Evolutionary conservation across 2,888 invertebrate species (phyloP), one percentile per base, ranked within the genome.

Genomic region (Opisthograptis luteolata): DNA sequence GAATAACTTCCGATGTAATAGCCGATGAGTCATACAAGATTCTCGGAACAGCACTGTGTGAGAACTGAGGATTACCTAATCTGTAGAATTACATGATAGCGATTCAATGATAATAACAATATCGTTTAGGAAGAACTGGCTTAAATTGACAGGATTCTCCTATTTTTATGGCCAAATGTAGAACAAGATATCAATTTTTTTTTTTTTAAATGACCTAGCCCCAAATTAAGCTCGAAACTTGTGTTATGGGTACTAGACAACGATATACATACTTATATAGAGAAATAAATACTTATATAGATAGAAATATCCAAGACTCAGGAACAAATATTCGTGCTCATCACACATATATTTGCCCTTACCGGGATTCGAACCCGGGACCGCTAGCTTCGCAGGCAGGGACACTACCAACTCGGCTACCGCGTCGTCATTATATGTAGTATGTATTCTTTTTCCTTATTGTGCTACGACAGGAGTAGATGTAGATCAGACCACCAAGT

Each of bases 1-100:
- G 67, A 70, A 67, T 76, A 70, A 77, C 76, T 80, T 80, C 77
- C 61, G 61, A 59, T 58, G 58, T 67, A 60, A 63, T 62, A 59
- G 48, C 27, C 56, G 62, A 70, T 83, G 82, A 82, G 55, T 81
- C 81, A 84, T 75, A 72, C 58, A 19, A 43, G 32, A 58, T 79
- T 79, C 79, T 75, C 58, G 67, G 75, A 77, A 78, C 51, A 57
- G 54, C 57, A 28, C 4, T 39, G 53, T 60, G 58, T 62, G 64
- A 64, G 66, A 66, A 58, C 51, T 48, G 57, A 62, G 47, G 57
- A 68, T 73, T 73, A 73, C 64, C 69, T 68, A 71, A 73, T 67
- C 59, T 43, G 55, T 55, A 55, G 28, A 35, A 19, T 52, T 56
- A 55, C 39, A 58, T 41, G 48, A 56, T 48, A 39, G 13, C 17